Conservation (phyloP, 92 coral and sea anemone genomes). For the Montipora capitata region DNA sequence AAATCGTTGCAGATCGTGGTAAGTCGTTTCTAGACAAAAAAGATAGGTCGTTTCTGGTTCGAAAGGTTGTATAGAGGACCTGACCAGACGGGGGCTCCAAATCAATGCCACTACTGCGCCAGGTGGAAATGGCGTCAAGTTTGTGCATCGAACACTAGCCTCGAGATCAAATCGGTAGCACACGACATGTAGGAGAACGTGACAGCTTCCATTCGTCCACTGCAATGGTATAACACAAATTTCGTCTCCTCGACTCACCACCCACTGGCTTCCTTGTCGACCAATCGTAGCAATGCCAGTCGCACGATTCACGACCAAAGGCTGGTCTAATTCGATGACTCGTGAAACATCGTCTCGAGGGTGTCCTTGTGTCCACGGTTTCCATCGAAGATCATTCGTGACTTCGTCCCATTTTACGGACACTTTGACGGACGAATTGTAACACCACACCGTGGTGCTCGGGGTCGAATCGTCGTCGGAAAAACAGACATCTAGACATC, state of each 20-base stretch:
- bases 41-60: neutral
- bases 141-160: neutral
- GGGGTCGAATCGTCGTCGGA: neutral
- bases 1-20: constrained; percentile 10
- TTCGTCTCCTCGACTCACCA: neutral
- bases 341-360: neutral
- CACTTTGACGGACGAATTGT: neutral
- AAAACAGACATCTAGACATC: constrained; percentile 16
- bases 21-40: neutral
- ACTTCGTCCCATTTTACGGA: too few relatives aligned
- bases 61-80: neutral
- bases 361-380: neutral
- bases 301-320: neutral
- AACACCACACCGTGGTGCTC: neutral
- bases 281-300: neutral
- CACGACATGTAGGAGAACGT: neutral
- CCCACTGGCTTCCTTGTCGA: neutral
- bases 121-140: neutral
- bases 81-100: neutral
- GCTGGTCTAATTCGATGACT: neutral
- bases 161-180: neutral
- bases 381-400: neutral
- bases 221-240: neutral
- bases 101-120: neutral
- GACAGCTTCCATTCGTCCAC: neutral